phyloP scores from a whole-genome alignment of 2,888 invertebrate species.

The Acanthacorydalis orientalis region DNA sequence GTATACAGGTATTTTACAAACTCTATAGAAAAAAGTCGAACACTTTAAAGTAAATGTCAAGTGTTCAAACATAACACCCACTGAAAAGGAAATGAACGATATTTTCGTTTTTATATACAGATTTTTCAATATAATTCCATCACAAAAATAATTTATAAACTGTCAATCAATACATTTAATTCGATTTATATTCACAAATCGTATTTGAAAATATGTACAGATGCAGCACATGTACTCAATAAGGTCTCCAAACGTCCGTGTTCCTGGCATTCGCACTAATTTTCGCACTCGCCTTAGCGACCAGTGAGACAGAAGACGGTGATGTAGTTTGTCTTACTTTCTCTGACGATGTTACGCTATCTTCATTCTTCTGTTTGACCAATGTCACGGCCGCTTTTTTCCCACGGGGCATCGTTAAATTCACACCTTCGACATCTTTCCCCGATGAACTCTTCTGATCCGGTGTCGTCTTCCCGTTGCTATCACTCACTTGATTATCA shows the following conservation, averaged over 20 bases:
- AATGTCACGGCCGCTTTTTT: slow-evolving; percentile 23
- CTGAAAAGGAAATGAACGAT: too few species aligned
- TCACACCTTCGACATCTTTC: slow-evolving; percentile 19
- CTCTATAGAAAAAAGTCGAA: too few species aligned
- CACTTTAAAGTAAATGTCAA: too few species aligned
- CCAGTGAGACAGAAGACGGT: slow-evolving; percentile 11
- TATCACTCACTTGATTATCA: slow-evolving; percentile 9
- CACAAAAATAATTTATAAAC: too few species aligned
- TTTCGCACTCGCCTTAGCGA: slow-evolving; percentile 7
- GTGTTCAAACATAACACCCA: too few species aligned
- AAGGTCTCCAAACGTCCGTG: slow-evolving; percentile 67
- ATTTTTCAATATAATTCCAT: too few species aligned
- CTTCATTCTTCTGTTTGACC: slow-evolving; percentile 21
- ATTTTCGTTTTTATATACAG: too few species aligned
- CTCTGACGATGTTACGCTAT: slow-evolving; percentile 26
- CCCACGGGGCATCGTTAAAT: slow-evolving; percentile 20
- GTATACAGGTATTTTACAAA: too few species aligned
- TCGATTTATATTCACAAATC: too few species aligned
- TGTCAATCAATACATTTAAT: too few species aligned
- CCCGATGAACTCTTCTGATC: slow-evolving; percentile 6
- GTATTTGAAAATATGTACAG: too few species aligned
- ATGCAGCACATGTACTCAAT: slow-evolving; percentile 25
- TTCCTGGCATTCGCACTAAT: slow-evolving; percentile 28
- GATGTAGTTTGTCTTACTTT: slow-evolving; percentile 13
- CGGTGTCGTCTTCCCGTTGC: slow-evolving; percentile 8